Evolutionary conservation across 2,113 vertebrate species (phyloP).

Genomic region (Brevimyrus niger): DNA sequence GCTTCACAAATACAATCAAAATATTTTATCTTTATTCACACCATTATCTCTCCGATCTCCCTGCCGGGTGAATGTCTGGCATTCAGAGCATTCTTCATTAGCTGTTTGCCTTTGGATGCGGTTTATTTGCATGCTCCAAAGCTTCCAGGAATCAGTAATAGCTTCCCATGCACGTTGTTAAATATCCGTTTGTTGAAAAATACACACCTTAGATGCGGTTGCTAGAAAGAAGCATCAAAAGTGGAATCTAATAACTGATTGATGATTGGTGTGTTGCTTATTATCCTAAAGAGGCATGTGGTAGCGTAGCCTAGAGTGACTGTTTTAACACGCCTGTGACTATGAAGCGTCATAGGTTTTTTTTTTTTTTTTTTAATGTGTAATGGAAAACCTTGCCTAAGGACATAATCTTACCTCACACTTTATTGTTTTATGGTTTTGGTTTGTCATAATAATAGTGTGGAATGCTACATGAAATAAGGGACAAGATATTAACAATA

Average conservation of each 20-base stretch:
- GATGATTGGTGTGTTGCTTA: background rate
- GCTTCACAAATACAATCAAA: background rate
- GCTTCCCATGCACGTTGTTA: conserved; percentile 2
- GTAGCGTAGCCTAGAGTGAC: background rate
- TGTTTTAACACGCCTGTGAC: background rate
- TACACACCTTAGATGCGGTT: conserved; percentile 16
- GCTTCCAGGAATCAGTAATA: background rate
- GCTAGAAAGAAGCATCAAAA: background rate
- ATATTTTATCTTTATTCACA: background rate
- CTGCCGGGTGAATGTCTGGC: background rate
- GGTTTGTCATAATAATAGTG: background rate
- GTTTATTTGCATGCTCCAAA: background rate
- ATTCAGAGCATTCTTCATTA: background rate
- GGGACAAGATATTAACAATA: background rate
- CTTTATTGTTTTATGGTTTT: background rate
- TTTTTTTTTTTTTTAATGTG: background rate
- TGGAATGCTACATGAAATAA: background rate
- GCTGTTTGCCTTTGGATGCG: background rate
- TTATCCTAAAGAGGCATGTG: background rate
- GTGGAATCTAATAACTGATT: background rate
- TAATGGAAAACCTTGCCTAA: background rate
- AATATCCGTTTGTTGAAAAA: conserved; percentile 17
- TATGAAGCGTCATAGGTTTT: background rate
- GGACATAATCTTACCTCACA: background rate
- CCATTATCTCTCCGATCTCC: background rate